phyloP scores from a whole-genome alignment of 2,888 invertebrate species.

The Cheilosia grossa region DNA sequence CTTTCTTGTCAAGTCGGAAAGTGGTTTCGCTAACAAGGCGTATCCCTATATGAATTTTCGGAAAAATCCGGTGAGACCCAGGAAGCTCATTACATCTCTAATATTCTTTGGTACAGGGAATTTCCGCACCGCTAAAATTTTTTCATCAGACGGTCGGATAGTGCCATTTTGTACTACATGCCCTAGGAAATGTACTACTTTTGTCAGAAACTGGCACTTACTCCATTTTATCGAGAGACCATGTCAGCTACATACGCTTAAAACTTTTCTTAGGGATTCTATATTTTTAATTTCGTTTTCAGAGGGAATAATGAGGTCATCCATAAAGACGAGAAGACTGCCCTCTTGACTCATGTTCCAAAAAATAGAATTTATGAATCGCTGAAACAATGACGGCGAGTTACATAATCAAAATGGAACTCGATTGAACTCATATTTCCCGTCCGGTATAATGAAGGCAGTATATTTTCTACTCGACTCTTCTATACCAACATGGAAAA shows the following conservation, averaged over 20 bases:
- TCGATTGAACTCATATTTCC: conserved; percentile 80
- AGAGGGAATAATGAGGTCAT: conserved; percentile 8
- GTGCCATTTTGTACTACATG: conserved; percentile 8
- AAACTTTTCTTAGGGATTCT: neutral
- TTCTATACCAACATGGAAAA: conserved; percentile 32
- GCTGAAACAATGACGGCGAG: conserved; percentile 79
- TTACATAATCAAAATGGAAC: conserved; percentile 81
- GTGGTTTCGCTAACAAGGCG: neutral
- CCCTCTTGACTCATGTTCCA: neutral
- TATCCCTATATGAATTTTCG: neutral
- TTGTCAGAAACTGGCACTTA: neutral
- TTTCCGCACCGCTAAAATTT: neutral
- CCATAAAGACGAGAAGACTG: neutral
- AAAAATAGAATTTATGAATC: conserved; percentile 53
- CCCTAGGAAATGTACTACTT: neutral
- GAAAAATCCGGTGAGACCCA: conserved; percentile 46
- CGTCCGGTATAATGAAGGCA: conserved; percentile 80
- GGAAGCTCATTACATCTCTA: neutral
- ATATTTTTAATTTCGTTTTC: neutral
- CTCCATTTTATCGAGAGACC: conserved; percentile 4
- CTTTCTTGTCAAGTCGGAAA: conserved; percentile 9
- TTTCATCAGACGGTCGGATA: conserved; percentile 18
- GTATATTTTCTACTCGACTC: conserved; percentile 76
- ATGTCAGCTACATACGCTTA: neutral
- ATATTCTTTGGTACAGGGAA: neutral